These are phyloP conservation scores for Aphelenchoides fujianensis DNA, from an alignment of 1,140 invertebrate genomes.

Conservation along the genomic window DNA sequence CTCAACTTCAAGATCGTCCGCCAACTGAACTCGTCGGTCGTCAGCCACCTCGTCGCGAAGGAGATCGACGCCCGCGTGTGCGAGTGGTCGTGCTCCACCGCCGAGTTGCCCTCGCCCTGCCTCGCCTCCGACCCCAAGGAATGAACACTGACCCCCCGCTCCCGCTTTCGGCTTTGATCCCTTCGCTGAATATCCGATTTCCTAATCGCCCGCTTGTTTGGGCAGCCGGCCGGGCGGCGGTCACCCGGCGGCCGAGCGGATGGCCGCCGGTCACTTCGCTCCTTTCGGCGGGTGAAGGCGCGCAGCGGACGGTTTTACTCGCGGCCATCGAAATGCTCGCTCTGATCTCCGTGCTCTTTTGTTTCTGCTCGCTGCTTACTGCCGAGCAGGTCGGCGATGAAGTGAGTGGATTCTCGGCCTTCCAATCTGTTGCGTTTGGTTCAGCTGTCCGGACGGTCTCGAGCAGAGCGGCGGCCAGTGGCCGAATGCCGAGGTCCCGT, in stretches of 20 bases:
- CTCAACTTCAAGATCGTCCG: background rate
- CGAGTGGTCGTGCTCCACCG: background rate
- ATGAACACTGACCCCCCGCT: background rate
- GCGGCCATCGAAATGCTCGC: background rate
- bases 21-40: background rate
- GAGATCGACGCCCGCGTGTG: background rate
- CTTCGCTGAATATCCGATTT: background rate
- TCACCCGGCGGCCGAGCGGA: no score
- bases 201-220: background rate
- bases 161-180: background rate
- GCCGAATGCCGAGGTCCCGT: conserved; percentile 1
- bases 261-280: no score
- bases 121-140: background rate
- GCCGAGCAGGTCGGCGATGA: background rate
- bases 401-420: no score
- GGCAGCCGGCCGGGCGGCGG: background rate
- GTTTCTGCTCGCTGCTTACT: background rate
- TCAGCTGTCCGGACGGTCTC: background rate
- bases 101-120: background rate
- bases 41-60: background rate
- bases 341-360: background rate
- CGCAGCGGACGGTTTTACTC: background rate
- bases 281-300: no score
- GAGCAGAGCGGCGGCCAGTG: background rate
- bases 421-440: no score